Percentiles rank a stretch among this genome's conserved stretches.
These are phyloP conservation scores for Chiloscyllium plagiosum DNA, from an alignment of 2,113 vertebrate genomes.

Conservation along the genomic window DNA sequence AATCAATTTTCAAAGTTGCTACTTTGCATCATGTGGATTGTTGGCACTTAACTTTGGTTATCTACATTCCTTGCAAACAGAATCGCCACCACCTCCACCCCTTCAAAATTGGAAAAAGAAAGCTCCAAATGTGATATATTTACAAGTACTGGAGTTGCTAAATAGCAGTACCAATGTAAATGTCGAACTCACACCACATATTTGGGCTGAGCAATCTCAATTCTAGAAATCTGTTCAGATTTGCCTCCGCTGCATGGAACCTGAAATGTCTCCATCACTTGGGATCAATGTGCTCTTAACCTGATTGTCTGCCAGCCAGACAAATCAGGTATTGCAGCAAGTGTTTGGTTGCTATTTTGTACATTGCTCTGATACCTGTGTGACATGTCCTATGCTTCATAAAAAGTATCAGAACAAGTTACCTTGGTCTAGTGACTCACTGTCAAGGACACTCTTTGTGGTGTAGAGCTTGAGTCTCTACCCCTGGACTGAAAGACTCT, in stretches of 20 bases:
- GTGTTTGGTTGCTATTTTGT: not conserved
- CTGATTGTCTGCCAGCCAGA: not conserved
- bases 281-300: not conserved
- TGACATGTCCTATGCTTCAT: no score
- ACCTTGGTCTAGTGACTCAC: not conserved
- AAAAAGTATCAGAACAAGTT: not conserved
- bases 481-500: no score
- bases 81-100: not conserved
- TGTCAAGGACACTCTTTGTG: no score
- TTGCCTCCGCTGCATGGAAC: not conserved
- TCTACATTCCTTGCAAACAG: not conserved
- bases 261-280: not conserved
- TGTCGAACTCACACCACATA: not conserved
- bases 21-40: not conserved
- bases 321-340: not conserved
- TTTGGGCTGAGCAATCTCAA: not conserved
- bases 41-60: not conserved
- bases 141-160: not conserved
- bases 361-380: no score
- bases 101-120: conserved; percentile 10
- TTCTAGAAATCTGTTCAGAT: not conserved
- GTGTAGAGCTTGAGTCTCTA: no score
- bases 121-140: not conserved
- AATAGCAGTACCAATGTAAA: not conserved
- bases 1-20: not conserved